A percentile compares a stretch with the other conserved stretches of the same genome.
phyloP scores from a whole-genome alignment of 2,888 invertebrate genomes.

The Drosophila rubida region DNA sequence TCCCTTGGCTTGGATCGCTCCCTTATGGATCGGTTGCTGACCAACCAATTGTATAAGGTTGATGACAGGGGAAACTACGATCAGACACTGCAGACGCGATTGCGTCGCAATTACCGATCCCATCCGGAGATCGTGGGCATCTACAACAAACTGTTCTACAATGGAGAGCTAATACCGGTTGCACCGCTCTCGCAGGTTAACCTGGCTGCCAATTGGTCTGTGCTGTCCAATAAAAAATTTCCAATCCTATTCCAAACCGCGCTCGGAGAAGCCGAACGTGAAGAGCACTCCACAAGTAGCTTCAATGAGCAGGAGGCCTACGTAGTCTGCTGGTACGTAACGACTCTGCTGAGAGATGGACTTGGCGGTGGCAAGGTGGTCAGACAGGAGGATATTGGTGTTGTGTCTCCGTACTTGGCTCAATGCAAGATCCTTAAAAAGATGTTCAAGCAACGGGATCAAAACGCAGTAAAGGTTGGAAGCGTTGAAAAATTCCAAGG shows the following conservation, averaged over 20 bases:
- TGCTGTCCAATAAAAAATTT: conserved; percentile 85
- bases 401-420: conserved; percentile 87
- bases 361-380: conserved; percentile 85
- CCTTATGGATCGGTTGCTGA: conserved; percentile 89
- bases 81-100: conserved; percentile 89
- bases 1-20: conserved; percentile 85
- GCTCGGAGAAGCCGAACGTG: conserved; percentile 83
- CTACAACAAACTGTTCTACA: conserved; percentile 91
- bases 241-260: conserved; percentile 87
- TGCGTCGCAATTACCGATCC: conserved; percentile 91
- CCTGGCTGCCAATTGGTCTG: conserved; percentile 76
- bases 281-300: conserved; percentile 83
- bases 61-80: conserved; percentile 84
- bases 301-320: conserved; percentile 87
- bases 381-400: conserved; percentile 86
- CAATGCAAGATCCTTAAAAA: conserved; percentile 79
- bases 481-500: conserved; percentile 96
- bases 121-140: conserved; percentile 88
- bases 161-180: conserved; percentile 86
- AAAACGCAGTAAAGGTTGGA: conserved; percentile 87
- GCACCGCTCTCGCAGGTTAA: conserved; percentile 59
- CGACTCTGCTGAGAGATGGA: conserved; percentile 84
- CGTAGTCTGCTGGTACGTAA: conserved; percentile 87
- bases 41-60: conserved; percentile 83
- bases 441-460: conserved; percentile 43